A percentile compares a stretch with the other conserved stretches of the same genome.
These are phyloP conservation scores for Hyaena hyaena DNA, from an alignment of 2,113 vertebrate genomes.

Conservation along the genomic window DNA sequence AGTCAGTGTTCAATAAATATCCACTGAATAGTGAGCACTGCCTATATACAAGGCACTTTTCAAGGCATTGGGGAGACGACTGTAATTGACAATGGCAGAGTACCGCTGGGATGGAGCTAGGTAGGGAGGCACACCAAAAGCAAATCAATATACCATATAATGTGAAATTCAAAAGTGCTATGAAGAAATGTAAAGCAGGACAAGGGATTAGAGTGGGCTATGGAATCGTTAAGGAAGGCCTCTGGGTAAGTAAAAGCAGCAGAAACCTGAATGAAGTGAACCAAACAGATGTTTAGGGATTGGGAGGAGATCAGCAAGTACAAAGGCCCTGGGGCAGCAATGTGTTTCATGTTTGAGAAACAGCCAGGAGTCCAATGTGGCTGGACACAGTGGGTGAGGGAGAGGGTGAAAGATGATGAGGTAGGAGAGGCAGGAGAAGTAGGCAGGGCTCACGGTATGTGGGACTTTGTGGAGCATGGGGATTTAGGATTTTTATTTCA, in stretches of 20 bases:
- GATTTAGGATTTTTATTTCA: slow-evolving; percentile 35
- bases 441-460: not conserved
- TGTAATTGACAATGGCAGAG: not conserved
- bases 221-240: not conserved
- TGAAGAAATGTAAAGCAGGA: not conserved
- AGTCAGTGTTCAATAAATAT: not conserved
- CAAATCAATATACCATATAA: not conserved
- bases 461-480: not conserved
- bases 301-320: not conserved
- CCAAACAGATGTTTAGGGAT: not conserved
- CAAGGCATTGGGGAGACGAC: not conserved
- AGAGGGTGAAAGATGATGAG: not conserved
- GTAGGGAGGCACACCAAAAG: not conserved
- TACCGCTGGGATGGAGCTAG: not conserved
- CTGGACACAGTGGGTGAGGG: not conserved
- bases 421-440: not conserved
- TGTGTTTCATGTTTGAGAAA: not conserved
- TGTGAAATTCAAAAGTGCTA: not conserved
- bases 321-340: slow-evolving; percentile 31
- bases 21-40: not conserved
- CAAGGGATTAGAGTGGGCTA: not conserved
- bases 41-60: not conserved
- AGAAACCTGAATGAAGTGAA: not conserved
- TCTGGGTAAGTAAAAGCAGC: not conserved
- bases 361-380: not conserved